These are phyloP conservation scores for Microplitis manilae DNA, from an alignment of 2,888 invertebrate species.

Conservation along the genomic window DNA sequence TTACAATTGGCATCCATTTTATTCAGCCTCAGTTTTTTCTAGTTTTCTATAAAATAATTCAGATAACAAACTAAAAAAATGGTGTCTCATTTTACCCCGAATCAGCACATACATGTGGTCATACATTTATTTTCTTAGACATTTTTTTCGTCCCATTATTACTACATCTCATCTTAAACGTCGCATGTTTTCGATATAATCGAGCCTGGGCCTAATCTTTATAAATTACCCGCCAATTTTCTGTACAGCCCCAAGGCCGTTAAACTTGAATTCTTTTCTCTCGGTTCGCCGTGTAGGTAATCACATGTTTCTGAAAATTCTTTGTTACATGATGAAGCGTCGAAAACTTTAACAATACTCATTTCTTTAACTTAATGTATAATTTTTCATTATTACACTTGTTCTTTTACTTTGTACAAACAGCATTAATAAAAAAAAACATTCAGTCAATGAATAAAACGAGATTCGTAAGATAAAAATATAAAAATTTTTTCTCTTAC, in stretches of 20 bases:
- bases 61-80: too few relatives aligned
- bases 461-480: too few relatives aligned
- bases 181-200: slow-evolving; percentile 11
- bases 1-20: too few relatives aligned
- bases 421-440: too few relatives aligned
- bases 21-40: too few relatives aligned
- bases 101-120: too few relatives aligned
- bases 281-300: slow-evolving; percentile 10
- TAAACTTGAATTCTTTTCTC: slow-evolving; percentile 13
- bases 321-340: slow-evolving; percentile 2
- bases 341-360: neutral
- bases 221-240: slow-evolving; percentile 37
- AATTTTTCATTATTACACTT: neutral
- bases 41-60: too few relatives aligned
- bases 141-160: neutral
- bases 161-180: slow-evolving; percentile 4
- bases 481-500: neutral
- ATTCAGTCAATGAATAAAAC: too few relatives aligned
- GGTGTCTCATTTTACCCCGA: too few relatives aligned
- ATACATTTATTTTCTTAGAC: neutral
- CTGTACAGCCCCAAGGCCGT: slow-evolving; percentile 29
- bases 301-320: slow-evolving; percentile 13
- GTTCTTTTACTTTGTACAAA: too few relatives aligned
- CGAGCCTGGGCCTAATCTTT: slow-evolving; percentile 25
- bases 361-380: neutral